Percentiles rank a stretch among this genome's conserved stretches.
Evolutionary conservation across 2,113 vertebrate genomes (phyloP).

Genomic region (Smithornis capensis): DNA sequence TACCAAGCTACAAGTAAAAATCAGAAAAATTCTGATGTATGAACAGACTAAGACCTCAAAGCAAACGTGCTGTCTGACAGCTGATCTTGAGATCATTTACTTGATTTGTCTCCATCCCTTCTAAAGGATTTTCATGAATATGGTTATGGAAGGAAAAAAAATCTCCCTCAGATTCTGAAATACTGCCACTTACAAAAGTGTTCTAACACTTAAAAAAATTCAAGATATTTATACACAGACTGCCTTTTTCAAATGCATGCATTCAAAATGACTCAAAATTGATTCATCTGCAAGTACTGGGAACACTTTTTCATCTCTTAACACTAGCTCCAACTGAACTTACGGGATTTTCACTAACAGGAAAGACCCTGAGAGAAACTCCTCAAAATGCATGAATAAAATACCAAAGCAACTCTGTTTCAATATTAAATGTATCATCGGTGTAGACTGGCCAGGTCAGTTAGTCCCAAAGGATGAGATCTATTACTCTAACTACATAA

Average conservation of each 20-base stretch:
- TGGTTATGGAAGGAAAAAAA: neutral
- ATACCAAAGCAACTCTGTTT: constrained; percentile 10
- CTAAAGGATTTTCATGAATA: neutral
- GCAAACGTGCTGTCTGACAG: neutral
- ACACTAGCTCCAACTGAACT: constrained; percentile 39
- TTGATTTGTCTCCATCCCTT: neutral
- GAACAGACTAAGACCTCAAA: neutral
- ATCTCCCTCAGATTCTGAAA: neutral
- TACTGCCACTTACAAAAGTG: neutral
- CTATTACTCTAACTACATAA: constrained; percentile 17
- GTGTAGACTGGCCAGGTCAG: neutral
- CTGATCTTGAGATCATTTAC: neutral
- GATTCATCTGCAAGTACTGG: neutral
- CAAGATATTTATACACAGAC: neutral
- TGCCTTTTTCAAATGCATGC: neutral
- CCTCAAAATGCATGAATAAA: constrained; percentile 66
- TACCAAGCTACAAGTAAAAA: neutral
- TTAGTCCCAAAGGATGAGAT: neutral
- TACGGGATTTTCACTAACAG: constrained; percentile 24
- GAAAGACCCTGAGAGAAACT: constrained; percentile 54
- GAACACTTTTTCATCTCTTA: neutral
- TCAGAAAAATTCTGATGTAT: neutral
- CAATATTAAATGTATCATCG: constrained; percentile 39
- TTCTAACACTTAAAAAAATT: neutral
- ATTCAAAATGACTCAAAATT: neutral